Conservation (phyloP, 1,140 invertebrate species). For the Eupristina koningsbergeri region DNA sequence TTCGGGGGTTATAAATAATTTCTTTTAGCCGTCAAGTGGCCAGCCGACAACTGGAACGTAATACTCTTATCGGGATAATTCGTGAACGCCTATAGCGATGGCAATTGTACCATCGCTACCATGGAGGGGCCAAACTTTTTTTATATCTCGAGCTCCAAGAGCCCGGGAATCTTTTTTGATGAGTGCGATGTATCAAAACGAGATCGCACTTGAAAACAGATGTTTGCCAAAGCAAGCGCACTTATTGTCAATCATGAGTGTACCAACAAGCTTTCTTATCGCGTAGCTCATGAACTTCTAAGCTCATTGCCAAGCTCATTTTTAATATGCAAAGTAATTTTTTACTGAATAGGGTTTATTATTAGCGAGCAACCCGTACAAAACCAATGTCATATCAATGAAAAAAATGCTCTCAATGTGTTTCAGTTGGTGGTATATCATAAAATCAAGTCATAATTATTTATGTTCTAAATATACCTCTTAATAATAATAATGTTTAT, state of each 20-base stretch:
- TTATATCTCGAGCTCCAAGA: not conserved
- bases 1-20: conserved; percentile 14
- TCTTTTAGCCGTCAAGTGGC: not conserved
- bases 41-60: not conserved
- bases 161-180: not conserved
- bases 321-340: too few relatives aligned
- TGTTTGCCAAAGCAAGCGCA: not conserved
- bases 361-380: not conserved
- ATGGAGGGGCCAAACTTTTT: not conserved
- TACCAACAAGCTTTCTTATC: not conserved
- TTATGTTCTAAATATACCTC: too few relatives aligned
- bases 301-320: not conserved
- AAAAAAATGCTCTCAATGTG: too few relatives aligned
- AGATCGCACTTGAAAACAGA: conserved; percentile 14
- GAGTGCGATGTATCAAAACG: not conserved
- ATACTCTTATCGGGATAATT: conserved; percentile 15
- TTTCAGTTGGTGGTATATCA: too few relatives aligned
- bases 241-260: not conserved
- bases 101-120: not conserved
- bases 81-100: not conserved
- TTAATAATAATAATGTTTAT: too few relatives aligned
- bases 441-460: too few relatives aligned
- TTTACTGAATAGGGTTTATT: too few relatives aligned
- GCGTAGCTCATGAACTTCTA: not conserved
- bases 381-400: too few relatives aligned